phyloP scores from a whole-genome alignment of 2,888 invertebrate species.

The Smittia sp. region DNA sequence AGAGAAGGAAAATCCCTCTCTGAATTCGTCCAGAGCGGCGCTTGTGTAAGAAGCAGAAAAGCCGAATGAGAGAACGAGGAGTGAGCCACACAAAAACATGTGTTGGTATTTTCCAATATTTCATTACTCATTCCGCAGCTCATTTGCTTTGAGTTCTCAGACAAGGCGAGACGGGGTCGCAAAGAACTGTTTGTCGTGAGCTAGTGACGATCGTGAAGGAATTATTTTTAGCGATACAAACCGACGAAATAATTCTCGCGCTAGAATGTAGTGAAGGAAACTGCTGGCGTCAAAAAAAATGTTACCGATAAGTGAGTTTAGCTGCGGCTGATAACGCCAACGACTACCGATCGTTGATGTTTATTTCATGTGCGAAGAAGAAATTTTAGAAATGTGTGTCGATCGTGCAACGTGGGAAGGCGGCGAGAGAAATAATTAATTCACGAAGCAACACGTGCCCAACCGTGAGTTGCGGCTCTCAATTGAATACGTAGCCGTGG shows the following conservation, averaged over 20 bases:
- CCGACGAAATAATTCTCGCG: background rate
- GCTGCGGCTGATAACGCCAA: background rate
- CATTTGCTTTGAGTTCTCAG: background rate
- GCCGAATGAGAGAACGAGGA: no score
- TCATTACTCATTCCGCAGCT: background rate
- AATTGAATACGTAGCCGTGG: background rate
- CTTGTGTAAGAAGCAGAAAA: background rate
- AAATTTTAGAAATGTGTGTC: no score
- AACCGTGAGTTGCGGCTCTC: background rate
- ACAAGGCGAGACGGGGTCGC: background rate
- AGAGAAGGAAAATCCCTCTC: constrained; percentile 8
- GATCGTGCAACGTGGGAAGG: background rate
- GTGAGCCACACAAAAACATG: background rate
- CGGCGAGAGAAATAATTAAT: background rate
- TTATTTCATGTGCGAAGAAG: no score
- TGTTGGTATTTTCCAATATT: background rate
- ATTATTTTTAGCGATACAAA: constrained; percentile 1
- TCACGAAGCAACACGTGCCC: background rate
- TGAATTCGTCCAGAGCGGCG: background rate
- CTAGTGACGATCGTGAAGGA: background rate
- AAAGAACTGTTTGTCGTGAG: background rate
- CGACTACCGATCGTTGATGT: background rate
- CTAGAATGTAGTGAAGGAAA: background rate
- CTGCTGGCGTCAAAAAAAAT: background rate
- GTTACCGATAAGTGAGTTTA: background rate